Conservation (phyloP, 2,888 invertebrate genomes). For the Eilema griseolum region DNA sequence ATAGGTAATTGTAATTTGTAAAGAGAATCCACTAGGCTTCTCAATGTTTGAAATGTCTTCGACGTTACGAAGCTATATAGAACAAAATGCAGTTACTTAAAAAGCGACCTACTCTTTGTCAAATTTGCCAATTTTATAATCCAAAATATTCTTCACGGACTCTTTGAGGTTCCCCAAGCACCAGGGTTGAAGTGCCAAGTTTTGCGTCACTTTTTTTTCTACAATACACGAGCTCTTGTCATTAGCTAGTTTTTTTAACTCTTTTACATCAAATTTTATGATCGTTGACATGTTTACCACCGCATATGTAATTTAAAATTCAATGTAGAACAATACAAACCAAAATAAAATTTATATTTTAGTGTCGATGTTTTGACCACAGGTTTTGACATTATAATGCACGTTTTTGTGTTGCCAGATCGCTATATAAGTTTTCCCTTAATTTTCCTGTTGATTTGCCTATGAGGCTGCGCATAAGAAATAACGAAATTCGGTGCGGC, state of each 20-base stretch:
- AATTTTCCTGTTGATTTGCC: background rate
- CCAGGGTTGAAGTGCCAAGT: conserved; percentile 88
- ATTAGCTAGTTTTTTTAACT: conserved; percentile 83
- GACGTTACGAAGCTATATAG: background rate
- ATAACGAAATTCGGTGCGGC: no score
- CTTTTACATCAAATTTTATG: conserved; percentile 84
- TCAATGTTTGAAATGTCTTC: background rate
- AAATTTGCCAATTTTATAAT: conserved; percentile 87
- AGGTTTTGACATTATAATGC: conserved; percentile 24
- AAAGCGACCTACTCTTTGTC: conserved; percentile 86
- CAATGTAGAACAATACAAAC: conserved; percentile 17
- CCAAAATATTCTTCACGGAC: conserved; percentile 87
- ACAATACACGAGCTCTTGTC: conserved; percentile 87
- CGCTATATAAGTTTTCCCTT: background rate
- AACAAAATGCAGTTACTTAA: background rate
- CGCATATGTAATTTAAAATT: conserved; percentile 33
- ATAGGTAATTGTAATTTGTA: no score
- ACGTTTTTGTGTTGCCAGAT: background rate
- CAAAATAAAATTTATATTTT: conserved; percentile 15
- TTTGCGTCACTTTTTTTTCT: conserved; percentile 85
- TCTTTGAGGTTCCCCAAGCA: conserved; percentile 87
- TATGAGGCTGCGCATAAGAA: no score
- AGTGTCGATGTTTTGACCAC: conserved; percentile 26
- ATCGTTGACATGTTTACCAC: conserved; percentile 76
- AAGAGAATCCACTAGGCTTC: background rate